These are phyloP conservation scores for Xyrichtys novacula DNA, from an alignment of 2,797 vertebrate genomes.

Conservation along the genomic window DNA sequence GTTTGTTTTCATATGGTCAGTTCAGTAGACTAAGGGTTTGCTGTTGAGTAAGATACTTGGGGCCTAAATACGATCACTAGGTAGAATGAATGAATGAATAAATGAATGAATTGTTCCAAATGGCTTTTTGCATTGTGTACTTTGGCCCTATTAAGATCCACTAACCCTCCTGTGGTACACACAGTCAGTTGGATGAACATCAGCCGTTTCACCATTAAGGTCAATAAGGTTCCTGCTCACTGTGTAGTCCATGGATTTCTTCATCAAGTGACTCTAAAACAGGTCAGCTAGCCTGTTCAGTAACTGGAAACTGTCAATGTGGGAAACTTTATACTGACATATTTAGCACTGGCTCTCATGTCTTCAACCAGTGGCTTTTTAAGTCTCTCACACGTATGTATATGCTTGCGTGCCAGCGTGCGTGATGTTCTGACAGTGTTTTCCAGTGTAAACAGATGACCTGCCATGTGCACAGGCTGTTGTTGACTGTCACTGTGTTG, in stretches of 20 bases:
- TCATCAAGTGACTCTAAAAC: conserved; percentile 16
- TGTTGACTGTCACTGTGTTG: conserved; percentile 60
- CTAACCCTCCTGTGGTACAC: too few relatives aligned
- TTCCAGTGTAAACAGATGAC: conserved; percentile 58
- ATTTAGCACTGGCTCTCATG: conserved; percentile 20
- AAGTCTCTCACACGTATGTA: conserved; percentile 3
- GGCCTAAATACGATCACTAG: too few relatives aligned
- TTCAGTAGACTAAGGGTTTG: too few relatives aligned
- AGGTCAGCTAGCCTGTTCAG: conserved; percentile 9
- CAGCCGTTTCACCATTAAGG: too few relatives aligned
- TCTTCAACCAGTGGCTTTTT: background rate
- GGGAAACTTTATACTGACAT: conserved; percentile 34
- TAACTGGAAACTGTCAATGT: conserved; percentile 17
- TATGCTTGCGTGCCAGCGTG: background rate
- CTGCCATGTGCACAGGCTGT: conserved; percentile 57
- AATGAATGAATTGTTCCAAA: too few relatives aligned
- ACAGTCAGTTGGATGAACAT: too few relatives aligned
- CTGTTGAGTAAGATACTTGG: too few relatives aligned
- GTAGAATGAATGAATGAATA: too few relatives aligned
- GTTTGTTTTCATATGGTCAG: too few relatives aligned
- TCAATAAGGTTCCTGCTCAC: background rate
- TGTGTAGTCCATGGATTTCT: background rate
- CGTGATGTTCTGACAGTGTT: conserved; percentile 27
- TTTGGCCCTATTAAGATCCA: too few relatives aligned
- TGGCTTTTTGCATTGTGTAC: too few relatives aligned